A percentile compares a stretch with the other conserved stretches of the same genome.
Evolutionary conservation across 2,797 vertebrate genomes (phyloP).

Genomic region (Spinus pinus): DNA sequence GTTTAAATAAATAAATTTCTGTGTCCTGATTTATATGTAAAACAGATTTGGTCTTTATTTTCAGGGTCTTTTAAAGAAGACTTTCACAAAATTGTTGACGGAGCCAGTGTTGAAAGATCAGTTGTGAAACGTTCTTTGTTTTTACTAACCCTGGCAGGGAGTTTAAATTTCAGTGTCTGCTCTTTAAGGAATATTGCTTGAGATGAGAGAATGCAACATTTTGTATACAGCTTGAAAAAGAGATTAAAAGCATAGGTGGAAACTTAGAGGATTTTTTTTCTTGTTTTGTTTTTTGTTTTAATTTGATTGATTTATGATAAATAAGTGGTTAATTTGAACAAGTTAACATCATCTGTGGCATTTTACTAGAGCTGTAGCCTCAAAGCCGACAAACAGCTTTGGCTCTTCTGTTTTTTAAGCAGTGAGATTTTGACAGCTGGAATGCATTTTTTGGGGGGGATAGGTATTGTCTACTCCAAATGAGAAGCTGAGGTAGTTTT

Average conservation of each 20-base stretch:
- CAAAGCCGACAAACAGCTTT: not conserved
- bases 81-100: not conserved
- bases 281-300: not conserved
- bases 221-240: not conserved
- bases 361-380: not conserved
- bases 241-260: not conserved
- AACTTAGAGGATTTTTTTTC: not conserved
- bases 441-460: not conserved
- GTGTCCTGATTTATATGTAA: not conserved
- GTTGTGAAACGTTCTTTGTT: constrained; percentile 38
- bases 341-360: not conserved
- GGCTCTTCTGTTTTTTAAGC: not conserved
- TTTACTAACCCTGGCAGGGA: not conserved
- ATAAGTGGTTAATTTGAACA: not conserved
- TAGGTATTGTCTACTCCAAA: not conserved
- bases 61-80: constrained; percentile 2
- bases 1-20: constrained; percentile 31
- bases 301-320: not conserved
- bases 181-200: not conserved
- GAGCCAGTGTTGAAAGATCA: constrained; percentile 17
- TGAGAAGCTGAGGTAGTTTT: not conserved
- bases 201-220: not conserved
- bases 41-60: constrained; percentile 8
- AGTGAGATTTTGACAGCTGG: not conserved
- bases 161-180: constrained; percentile 15